Evolutionary conservation across 1,140 invertebrate species (phyloP).

Genomic region (Caenorhabditis inopinata): DNA sequence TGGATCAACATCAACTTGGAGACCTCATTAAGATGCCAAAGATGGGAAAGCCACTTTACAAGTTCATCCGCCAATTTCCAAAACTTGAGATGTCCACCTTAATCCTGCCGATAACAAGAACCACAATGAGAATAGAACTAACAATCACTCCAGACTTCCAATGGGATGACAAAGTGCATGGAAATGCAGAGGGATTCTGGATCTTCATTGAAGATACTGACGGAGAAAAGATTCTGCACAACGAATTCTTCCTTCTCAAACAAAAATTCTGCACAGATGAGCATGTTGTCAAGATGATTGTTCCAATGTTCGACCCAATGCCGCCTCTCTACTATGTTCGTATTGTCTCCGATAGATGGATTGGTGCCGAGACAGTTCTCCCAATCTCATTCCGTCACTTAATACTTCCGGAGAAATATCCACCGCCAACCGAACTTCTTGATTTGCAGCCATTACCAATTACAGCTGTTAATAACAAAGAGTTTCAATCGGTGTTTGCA

Average conservation of each 20-base stretch:
- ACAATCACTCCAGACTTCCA: constrained; percentile 99
- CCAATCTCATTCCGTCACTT: constrained; percentile 96
- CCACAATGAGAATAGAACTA: constrained; percentile 88
- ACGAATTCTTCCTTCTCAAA: constrained; percentile 96
- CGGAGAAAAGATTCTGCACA: constrained; percentile 86
- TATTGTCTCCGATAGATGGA: constrained; percentile 72
- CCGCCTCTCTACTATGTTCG: constrained; percentile 96
- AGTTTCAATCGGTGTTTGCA: constrained; percentile 82
- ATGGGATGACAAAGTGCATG: constrained; percentile 96
- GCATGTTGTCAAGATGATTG: constrained; percentile 94
- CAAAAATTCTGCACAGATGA: constrained; percentile 90
- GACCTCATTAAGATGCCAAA: constrained; percentile 93
- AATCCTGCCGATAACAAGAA: constrained; percentile 85
- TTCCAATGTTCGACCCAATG: constrained; percentile 94
- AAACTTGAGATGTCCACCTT: constrained; percentile 61
- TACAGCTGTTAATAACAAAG: constrained; percentile 76
- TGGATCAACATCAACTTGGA: constrained; percentile 94
- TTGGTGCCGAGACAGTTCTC: constrained; percentile 83
- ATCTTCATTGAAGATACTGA: constrained; percentile 97
- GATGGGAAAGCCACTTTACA: constrained; percentile 93
- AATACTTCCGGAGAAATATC: constrained; percentile 94
- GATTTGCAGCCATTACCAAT: constrained; percentile 92
- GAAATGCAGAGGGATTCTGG: constrained; percentile 95
- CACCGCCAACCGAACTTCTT: constrained; percentile 93
- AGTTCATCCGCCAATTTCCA: constrained; percentile 79